Percentiles rank a stretch among this genome's conserved stretches.
phyloP scores from a whole-genome alignment of 2,797 vertebrate genomes.

The Erethizon dorsatum region DNA sequence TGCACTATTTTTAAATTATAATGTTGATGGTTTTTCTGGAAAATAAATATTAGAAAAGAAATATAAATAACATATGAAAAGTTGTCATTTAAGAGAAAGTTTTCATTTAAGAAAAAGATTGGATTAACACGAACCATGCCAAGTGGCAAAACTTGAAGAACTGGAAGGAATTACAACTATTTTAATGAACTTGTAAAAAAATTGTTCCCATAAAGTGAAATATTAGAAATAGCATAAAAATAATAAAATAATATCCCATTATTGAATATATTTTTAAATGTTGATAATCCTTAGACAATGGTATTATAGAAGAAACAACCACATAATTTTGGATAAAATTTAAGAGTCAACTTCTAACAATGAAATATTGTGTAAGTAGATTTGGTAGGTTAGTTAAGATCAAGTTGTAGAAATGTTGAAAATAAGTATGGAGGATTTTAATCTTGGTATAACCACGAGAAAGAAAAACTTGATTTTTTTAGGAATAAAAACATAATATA shows the following conservation, averaged over 20 bases:
- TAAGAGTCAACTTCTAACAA: neutral
- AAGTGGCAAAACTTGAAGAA: neutral
- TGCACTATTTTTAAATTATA: neutral
- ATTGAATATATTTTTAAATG: neutral
- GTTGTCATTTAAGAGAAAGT: neutral
- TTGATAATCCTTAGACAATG: neutral
- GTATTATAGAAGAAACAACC: neutral
- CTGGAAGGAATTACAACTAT: neutral
- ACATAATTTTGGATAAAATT: neutral
- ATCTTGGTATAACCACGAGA: neutral
- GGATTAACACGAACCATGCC: neutral
- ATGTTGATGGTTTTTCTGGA: neutral
- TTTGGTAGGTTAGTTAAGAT: neutral
- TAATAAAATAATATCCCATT: neutral
- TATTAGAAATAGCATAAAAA: conserved; percentile 1
- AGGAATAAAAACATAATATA: neutral
- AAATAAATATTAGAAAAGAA: neutral
- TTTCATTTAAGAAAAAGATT: neutral
- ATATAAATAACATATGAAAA: neutral
- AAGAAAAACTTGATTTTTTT: neutral
- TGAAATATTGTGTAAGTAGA: neutral
- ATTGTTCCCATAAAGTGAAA: neutral
- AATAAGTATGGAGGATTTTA: neutral
- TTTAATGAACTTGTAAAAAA: neutral
- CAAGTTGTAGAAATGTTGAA: neutral